Evolutionary conservation across 2,888 invertebrate genomes (phyloP).

Genomic region (Thymelicus acteon): DNA sequence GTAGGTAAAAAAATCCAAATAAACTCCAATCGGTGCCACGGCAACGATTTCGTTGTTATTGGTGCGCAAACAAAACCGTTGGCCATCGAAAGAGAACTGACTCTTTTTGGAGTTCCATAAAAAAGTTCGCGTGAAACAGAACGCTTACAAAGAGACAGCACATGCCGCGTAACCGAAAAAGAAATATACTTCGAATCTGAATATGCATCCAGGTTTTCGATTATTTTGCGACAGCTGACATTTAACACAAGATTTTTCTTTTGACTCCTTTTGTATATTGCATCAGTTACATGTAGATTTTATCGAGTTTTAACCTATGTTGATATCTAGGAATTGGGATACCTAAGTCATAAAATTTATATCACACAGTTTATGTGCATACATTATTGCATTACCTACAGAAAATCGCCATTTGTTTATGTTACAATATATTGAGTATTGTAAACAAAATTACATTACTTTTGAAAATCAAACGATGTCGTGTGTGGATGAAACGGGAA

Average conservation of each 20-base stretch:
- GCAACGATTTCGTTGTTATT: conserved; percentile 34
- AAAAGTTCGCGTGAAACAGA: conserved; percentile 24
- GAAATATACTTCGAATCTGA: conserved; percentile 2
- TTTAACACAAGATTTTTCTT: neutral
- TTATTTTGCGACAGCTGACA: conserved; percentile 5
- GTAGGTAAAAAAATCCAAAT: conserved; percentile 14
- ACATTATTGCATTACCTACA: too few relatives aligned
- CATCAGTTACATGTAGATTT: too few relatives aligned
- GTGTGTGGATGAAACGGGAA: conserved; percentile 14
- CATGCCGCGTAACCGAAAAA: conserved; percentile 11
- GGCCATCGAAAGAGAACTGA: conserved; percentile 31
- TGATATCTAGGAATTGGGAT: too few relatives aligned
- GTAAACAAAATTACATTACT: too few relatives aligned
- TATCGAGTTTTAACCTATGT: too few relatives aligned
- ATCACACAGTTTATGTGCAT: too few relatives aligned
- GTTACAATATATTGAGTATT: too few relatives aligned
- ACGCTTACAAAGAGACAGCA: conserved; percentile 22
- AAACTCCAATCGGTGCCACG: conserved; percentile 28
- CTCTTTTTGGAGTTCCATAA: conserved; percentile 26
- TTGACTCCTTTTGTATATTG: neutral
- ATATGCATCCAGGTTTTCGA: conserved; percentile 4
- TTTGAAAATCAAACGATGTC: too few relatives aligned
- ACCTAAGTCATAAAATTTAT: too few relatives aligned
- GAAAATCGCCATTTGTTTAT: too few relatives aligned
- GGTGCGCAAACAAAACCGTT: conserved; percentile 36